Conservation (phyloP, 2,113 vertebrate genomes). For the Halichoerus grypus region DNA sequence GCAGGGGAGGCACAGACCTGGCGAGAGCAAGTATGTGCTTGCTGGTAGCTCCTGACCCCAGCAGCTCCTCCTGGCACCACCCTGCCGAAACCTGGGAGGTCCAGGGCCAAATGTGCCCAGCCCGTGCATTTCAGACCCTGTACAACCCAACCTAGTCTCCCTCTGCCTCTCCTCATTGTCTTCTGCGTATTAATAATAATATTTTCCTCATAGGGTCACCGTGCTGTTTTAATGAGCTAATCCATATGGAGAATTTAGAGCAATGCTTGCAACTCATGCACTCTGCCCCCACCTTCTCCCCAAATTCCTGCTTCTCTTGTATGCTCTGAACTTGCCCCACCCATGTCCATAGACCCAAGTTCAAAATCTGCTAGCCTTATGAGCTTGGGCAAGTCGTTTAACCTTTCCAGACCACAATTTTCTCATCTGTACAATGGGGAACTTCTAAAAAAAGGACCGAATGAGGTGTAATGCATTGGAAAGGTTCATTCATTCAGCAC, state of each 20-base stretch:
- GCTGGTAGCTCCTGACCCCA: not conserved
- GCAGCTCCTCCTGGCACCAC: not conserved
- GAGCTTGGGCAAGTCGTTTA: not conserved
- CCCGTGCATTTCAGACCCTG: not conserved
- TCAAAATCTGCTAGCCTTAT: not conserved
- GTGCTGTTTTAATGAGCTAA: not conserved
- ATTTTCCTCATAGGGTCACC: no score
- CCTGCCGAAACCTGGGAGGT: not conserved
- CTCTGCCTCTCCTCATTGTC: not conserved
- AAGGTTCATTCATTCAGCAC: not conserved
- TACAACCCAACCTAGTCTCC: not conserved
- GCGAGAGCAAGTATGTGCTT: not conserved
- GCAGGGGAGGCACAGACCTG: not conserved
- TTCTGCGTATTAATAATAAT: not conserved
- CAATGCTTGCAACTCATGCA: not conserved
- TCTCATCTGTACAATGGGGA: not conserved
- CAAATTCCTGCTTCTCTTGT: not conserved
- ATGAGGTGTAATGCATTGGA: not conserved
- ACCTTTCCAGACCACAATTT: not conserved
- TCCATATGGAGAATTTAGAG: not conserved
- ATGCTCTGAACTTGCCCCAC: not conserved
- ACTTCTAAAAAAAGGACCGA: not conserved
- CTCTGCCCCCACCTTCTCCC: not conserved
- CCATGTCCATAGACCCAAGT: not conserved
- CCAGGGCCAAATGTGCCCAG: not conserved